Evolutionary conservation across 2,113 vertebrate genomes (phyloP).

Genomic region (Hippopotamus amphibius): DNA sequence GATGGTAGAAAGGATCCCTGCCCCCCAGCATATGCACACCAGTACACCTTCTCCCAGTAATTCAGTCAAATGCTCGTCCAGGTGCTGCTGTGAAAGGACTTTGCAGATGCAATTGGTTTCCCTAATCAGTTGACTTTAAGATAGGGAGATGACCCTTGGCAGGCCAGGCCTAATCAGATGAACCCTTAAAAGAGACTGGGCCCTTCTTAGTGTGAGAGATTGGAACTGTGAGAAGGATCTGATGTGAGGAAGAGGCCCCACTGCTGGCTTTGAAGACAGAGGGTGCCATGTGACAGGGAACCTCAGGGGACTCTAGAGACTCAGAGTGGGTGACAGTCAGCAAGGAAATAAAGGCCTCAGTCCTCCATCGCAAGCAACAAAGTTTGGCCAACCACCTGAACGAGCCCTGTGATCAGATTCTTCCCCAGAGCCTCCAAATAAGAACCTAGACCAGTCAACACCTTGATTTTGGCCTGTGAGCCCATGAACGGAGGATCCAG

Average conservation of each 20-base stretch:
- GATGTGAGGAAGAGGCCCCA: background rate
- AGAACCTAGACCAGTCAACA: background rate
- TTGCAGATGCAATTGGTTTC: background rate
- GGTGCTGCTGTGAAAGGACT: background rate
- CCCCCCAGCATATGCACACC: background rate
- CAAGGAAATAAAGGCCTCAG: background rate
- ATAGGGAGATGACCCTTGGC: background rate
- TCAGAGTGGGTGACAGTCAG: background rate
- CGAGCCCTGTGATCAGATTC: background rate
- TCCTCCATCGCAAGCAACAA: background rate
- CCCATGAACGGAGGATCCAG: background rate
- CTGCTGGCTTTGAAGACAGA: background rate
- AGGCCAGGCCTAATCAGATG: background rate
- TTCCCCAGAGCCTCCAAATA: background rate
- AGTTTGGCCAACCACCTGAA: background rate
- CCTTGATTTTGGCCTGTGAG: background rate
- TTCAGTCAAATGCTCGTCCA: background rate
- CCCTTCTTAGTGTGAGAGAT: background rate
- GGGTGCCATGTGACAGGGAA: background rate
- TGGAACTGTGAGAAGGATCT: background rate
- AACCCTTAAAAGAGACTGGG: background rate
- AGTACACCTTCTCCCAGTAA: background rate
- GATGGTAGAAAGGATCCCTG: background rate
- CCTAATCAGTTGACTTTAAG: background rate
- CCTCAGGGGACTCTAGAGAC: background rate